phyloP scores from a whole-genome alignment of 1,140 invertebrate species.

The Penaeus vannamei region DNA sequence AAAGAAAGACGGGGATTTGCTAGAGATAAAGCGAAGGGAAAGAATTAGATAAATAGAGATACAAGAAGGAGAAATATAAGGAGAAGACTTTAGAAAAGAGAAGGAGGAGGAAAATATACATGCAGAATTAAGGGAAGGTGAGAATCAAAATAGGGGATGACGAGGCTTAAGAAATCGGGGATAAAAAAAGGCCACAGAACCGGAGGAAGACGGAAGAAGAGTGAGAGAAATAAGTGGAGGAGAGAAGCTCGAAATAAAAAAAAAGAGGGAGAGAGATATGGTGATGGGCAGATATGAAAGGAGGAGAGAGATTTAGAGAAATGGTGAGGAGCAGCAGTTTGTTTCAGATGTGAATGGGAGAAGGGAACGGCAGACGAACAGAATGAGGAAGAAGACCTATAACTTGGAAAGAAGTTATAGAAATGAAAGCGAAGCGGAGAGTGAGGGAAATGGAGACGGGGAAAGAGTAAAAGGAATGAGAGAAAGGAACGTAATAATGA shows the following conservation, averaged over 20 bases:
- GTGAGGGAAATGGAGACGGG: too few species aligned
- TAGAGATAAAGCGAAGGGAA: not conserved
- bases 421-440: constrained; percentile 4
- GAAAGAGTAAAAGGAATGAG: too few species aligned
- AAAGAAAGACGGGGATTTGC: not conserved
- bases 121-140: too few species aligned
- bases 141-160: too few species aligned
- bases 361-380: not conserved
- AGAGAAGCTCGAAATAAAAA: not conserved
- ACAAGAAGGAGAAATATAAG: too few species aligned
- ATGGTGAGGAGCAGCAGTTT: not conserved
- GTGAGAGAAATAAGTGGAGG: too few species aligned
- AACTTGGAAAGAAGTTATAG: too few species aligned
- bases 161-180: too few species aligned
- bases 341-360: not conserved
- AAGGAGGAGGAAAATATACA: not conserved
- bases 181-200: too few species aligned
- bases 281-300: constrained; percentile 80
- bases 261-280: not conserved
- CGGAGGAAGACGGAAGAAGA: too few species aligned
- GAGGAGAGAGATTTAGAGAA: constrained; percentile 75
- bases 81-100: not conserved
- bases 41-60: not conserved
- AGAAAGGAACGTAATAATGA: too few species aligned
- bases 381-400: too few species aligned